Base-by-base conservation (phyloP, 2,797 vertebrate genomes). In the Numenius phaeopus region DNA sequence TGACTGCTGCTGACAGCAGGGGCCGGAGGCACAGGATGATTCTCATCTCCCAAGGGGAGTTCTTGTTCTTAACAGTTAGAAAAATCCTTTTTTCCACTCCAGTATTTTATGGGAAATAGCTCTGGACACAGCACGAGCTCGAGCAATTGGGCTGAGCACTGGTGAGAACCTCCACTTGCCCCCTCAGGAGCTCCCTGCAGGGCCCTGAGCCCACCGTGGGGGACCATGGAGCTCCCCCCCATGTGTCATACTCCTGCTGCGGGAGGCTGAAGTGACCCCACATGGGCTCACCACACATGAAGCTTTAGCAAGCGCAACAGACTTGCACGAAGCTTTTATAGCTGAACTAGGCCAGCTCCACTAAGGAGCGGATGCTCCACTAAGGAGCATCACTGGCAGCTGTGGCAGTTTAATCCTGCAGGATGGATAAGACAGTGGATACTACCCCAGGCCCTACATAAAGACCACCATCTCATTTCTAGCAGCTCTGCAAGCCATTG, bases 151-250 rank as follows among this genome's bases (percentile, higher is more conserved):
- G 66, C 27, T 39, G 21, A 24, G 55, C 2, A 6, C 59, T 27
- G 24, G 55, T 39, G 26, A 17, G 46, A 44, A 27, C 19, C 15
- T 37, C 46, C 20, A 5, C 14, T 18, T 10, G 12, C 4, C 2
- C 14, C 14, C 14, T 30, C 22, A 14, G 13, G 7, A 18, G 17
- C 12, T 42, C 66, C 6, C 34, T 30, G 14, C 10, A 26, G 34
- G 18, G 7, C 26, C 16, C 49, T 1, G 3, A 67, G 13, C 19
- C 61, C 3, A 1, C 7, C 1, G 0, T 1, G 11, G 55, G 67
- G n/a, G 32, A 57, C 14, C 27, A 16, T 24, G 1, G 42, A 30
- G 55, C 44, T n/a, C 57, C 44, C 57, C 44, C 7, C 55, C 11
- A 4, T 1, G 4, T 26, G 30, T 49, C 42, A 2, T 16, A 44